These are phyloP conservation scores for Peromyscus leucopus DNA, from an alignment of 2,113 vertebrate species.

Conservation along the genomic window DNA sequence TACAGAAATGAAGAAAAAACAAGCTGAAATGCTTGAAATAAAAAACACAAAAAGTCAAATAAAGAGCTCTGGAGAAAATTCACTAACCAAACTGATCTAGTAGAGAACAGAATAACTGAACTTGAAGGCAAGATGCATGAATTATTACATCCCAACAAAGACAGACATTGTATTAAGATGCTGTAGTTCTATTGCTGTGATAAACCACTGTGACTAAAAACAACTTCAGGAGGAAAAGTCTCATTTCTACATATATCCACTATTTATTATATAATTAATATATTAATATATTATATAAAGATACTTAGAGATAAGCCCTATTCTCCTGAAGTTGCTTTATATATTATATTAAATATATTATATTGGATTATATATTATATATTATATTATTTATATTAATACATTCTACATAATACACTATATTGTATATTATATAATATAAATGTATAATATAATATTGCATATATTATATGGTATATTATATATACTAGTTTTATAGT, in stretches of 20 bases:
- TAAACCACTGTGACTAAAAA: background rate
- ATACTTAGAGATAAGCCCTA: background rate
- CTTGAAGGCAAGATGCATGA: background rate
- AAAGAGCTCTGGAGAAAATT: background rate
- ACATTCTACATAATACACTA: no score
- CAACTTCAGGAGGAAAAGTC: background rate
- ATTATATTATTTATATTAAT: no score
- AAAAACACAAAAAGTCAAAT: background rate
- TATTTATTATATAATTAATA: background rate
- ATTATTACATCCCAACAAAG: background rate
- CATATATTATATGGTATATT: no score
- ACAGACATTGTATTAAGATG: background rate
- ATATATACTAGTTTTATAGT: background rate
- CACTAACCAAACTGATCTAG: background rate
- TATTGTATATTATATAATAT: no score
- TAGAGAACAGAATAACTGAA: background rate
- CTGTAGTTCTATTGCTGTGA: background rate
- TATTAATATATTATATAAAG: background rate
- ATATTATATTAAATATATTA: no score
- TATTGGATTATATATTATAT: no score
- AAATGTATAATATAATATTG: no score
- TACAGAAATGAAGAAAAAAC: background rate
- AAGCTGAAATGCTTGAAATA: background rate
- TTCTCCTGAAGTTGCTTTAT: background rate
- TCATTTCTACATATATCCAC: background rate